A percentile compares a stretch with the other conserved stretches of the same genome.
These are phyloP conservation scores for Collichthys lucidus DNA, from an alignment of 2,113 vertebrate species.

Conservation along the genomic window DNA sequence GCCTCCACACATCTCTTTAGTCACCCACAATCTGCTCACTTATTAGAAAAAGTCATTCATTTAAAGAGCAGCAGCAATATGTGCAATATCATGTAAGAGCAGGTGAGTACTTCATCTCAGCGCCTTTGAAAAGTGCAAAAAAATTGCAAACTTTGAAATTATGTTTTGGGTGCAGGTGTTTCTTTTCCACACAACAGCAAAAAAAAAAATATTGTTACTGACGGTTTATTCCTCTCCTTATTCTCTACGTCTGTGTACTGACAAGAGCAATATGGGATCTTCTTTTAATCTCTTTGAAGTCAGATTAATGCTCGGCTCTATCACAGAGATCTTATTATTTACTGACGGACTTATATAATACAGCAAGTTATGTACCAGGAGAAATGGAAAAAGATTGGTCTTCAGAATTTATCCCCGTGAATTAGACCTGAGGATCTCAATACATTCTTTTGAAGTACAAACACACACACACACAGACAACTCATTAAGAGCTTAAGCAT, in stretches of 20 bases:
- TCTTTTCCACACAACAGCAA: neutral
- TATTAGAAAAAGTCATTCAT: neutral
- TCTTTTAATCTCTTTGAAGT: neutral
- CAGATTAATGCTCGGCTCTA: neutral
- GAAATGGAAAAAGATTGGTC: neutral
- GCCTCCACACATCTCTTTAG: constrained; percentile 17
- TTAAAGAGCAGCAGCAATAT: too few species aligned
- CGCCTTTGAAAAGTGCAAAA: too few species aligned
- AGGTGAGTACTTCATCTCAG: too few species aligned
- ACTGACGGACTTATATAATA: neutral
- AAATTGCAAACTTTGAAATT: too few species aligned
- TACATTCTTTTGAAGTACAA: neutral
- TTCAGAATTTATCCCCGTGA: neutral
- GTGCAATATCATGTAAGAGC: neutral
- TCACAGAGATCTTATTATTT: neutral
- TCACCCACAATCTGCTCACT: constrained; percentile 2
- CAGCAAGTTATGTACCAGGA: neutral
- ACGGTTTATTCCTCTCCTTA: neutral
- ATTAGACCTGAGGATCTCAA: neutral
- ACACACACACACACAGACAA: constrained; percentile 9
- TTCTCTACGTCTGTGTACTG: neutral
- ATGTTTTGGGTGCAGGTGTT: too few species aligned
- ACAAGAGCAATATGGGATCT: neutral
- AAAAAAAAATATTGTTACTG: neutral
- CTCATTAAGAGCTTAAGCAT: constrained; percentile 6